Conservation (phyloP, 1,140 invertebrate genomes). For the Psix sp. region DNA sequence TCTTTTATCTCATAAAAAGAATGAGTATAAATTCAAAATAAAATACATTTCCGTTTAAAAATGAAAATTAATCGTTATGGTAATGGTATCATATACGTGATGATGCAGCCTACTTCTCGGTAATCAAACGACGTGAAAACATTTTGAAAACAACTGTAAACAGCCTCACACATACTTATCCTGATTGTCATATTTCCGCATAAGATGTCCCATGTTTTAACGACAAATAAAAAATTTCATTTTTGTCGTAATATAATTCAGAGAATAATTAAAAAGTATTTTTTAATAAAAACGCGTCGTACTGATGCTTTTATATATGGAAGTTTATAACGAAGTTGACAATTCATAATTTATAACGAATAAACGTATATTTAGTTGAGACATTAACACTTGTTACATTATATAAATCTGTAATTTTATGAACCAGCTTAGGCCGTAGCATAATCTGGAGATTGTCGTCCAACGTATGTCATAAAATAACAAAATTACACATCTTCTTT, state of each 20-base stretch:
- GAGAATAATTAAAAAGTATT: neutral
- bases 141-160: too few relatives aligned
- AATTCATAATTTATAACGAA: neutral
- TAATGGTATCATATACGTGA: too few relatives aligned
- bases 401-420: constrained; percentile 16
- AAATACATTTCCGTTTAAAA: too few relatives aligned
- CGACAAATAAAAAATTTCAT: neutral
- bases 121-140: too few relatives aligned
- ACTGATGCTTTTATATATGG: too few relatives aligned
- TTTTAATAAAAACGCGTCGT: neutral
- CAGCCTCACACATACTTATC: too few relatives aligned
- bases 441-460: constrained; percentile 17
- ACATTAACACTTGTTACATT: constrained; percentile 30
- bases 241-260: neutral
- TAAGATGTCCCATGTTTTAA: constrained; percentile 18
- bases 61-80: too few relatives aligned
- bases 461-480: constrained; percentile 14
- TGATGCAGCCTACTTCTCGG: too few relatives aligned
- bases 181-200: constrained; percentile 37
- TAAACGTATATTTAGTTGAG: constrained; percentile 2
- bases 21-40: too few relatives aligned
- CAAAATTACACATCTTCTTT: constrained; percentile 8
- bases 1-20: too few relatives aligned
- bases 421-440: neutral
- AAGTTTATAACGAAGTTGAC: too few relatives aligned